phyloP scores from a whole-genome alignment of 2,113 vertebrate species.

The Sterrhoptilus dennistouni region DNA sequence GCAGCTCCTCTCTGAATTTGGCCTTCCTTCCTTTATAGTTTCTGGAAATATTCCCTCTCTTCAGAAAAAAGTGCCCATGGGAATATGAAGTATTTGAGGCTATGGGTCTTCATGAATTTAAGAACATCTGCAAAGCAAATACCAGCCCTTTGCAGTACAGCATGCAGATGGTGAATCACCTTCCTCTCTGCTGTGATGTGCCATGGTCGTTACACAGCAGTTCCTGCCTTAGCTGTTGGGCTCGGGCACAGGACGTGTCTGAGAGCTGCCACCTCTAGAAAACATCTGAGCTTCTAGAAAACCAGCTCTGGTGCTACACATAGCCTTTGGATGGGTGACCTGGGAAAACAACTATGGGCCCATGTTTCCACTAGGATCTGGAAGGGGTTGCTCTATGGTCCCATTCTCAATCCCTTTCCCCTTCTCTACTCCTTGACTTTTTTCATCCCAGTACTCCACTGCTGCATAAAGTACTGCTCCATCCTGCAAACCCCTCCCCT shows the following conservation, averaged over 20 bases:
- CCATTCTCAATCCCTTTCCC: accelerated
- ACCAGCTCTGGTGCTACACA: neutral
- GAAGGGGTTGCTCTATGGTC: neutral
- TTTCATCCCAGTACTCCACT: neutral
- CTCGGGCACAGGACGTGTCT: accelerated
- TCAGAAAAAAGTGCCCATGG: neutral
- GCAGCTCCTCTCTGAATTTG: neutral
- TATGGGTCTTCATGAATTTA: neutral
- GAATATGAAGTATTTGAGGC: neutral
- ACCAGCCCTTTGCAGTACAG: accelerated
- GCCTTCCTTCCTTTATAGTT: neutral
- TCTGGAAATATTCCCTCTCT: slow-evolving; percentile 1
- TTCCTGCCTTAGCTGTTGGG: neutral
- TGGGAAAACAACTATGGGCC: neutral
- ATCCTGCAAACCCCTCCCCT: neutral
- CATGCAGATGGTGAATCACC: accelerated
- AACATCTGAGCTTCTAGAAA: neutral
- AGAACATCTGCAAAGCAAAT: neutral
- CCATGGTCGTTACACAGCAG: neutral
- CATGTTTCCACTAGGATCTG: accelerated
- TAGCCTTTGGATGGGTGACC: neutral
- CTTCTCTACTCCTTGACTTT: neutral
- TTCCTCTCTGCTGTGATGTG: neutral
- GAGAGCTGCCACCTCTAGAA: neutral
- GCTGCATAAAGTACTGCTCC: neutral